Conservation (phyloP, 2,888 invertebrate genomes). For the Phytoseiulus persimilis region DNA sequence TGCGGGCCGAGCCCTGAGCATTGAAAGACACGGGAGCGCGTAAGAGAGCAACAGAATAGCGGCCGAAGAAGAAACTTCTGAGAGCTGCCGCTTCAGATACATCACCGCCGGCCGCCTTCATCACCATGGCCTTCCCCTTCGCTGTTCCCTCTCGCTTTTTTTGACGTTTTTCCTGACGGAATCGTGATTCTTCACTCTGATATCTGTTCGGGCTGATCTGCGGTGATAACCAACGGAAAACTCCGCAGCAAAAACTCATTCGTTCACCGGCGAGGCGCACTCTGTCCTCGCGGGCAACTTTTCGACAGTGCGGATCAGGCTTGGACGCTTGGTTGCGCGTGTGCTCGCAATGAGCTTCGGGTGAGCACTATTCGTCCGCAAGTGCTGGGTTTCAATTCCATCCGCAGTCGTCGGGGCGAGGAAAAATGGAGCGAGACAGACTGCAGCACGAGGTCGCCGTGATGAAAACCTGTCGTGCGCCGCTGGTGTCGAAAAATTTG, state of each 20-base stretch:
- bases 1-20: neutral
- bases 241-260: neutral
- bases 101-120: neutral
- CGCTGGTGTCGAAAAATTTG: neutral
- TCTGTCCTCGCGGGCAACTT: too few species aligned
- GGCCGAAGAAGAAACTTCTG: neutral
- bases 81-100: slow-evolving; percentile 5
- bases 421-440: too few species aligned
- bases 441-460: neutral
- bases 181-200: neutral
- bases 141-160: neutral
- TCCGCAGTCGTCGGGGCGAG: too few species aligned
- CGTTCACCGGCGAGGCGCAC: neutral
- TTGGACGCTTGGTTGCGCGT: too few species aligned
- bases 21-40: neutral
- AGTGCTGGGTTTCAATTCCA: too few species aligned
- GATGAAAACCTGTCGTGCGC: neutral
- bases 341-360: too few species aligned
- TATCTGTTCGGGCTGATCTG: neutral
- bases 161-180: neutral
- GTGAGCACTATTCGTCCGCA: too few species aligned
- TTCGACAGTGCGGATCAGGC: too few species aligned
- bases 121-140: neutral
- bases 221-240: neutral
- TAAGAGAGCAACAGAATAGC: neutral